Evolutionary conservation across 2,113 vertebrate species (phyloP).

Genomic region (Isurus oxyrinchus): DNA sequence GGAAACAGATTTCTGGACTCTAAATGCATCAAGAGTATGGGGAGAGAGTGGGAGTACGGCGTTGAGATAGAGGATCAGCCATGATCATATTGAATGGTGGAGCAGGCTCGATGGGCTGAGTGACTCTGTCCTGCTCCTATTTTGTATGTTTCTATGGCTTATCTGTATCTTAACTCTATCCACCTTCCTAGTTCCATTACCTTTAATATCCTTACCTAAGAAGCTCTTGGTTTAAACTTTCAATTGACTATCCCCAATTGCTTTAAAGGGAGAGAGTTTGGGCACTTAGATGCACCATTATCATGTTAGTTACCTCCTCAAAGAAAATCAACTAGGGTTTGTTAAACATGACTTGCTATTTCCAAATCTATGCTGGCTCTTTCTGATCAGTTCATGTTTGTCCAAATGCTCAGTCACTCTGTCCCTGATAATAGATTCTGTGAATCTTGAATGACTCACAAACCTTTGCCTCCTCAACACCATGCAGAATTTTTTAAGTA

Average conservation of each 20-base stretch:
- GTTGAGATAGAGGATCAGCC: no score
- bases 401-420: not conserved
- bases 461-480: not conserved
- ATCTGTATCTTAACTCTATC: not conserved
- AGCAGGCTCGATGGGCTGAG: no score
- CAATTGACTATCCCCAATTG: not conserved
- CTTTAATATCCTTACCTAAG: not conserved
- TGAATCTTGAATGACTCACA: not conserved
- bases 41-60: no score
- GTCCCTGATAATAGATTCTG: not conserved
- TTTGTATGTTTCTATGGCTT: not conserved
- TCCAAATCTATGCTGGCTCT: not conserved
- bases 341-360: not conserved
- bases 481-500: not conserved
- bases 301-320: not conserved
- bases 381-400: not conserved
- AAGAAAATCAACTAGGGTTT: not conserved
- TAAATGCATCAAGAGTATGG: no score
- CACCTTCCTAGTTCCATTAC: not conserved
- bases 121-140: no score
- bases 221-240: not conserved
- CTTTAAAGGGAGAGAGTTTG: not conserved
- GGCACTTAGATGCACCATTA: not conserved
- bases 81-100: no score
- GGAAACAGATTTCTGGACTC: no score